Conservation (phyloP, 2,888 invertebrate genomes). For the Ophion costatus region DNA sequence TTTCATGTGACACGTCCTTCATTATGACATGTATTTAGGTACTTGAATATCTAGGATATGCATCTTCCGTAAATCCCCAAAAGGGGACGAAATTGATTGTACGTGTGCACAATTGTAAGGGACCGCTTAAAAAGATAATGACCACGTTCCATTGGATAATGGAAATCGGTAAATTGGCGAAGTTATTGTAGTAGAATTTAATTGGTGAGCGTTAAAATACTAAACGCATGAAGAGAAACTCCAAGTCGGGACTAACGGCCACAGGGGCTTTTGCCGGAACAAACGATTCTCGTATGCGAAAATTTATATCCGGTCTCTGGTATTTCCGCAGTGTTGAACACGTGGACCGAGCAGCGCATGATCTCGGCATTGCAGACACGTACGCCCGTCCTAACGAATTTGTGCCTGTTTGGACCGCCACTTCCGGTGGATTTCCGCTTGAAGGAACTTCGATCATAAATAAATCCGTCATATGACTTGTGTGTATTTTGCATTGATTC, state of each 20-base stretch:
- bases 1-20: too few species aligned
- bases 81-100: too few species aligned
- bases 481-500: too few species aligned
- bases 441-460: constrained; percentile 6
- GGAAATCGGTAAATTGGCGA: too few species aligned
- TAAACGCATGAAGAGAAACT: constrained; percentile 16
- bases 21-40: too few species aligned
- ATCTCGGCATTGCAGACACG: constrained; percentile 23
- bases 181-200: background rate
- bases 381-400: background rate
- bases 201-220: constrained; percentile 12
- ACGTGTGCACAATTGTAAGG: too few species aligned
- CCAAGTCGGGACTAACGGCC: constrained; percentile 16
- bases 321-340: constrained; percentile 30
- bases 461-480: background rate
- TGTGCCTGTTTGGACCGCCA: background rate
- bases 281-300: constrained; percentile 44
- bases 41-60: too few species aligned
- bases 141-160: too few species aligned
- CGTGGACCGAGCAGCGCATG: constrained; percentile 15
- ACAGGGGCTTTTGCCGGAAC: constrained; percentile 28
- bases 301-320: constrained; percentile 58
- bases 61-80: too few species aligned
- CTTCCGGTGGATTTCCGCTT: background rate
- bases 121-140: too few species aligned